phyloP scores from a whole-genome alignment of 2,113 vertebrate genomes.

The Rhinopomastus cyanomelas region DNA sequence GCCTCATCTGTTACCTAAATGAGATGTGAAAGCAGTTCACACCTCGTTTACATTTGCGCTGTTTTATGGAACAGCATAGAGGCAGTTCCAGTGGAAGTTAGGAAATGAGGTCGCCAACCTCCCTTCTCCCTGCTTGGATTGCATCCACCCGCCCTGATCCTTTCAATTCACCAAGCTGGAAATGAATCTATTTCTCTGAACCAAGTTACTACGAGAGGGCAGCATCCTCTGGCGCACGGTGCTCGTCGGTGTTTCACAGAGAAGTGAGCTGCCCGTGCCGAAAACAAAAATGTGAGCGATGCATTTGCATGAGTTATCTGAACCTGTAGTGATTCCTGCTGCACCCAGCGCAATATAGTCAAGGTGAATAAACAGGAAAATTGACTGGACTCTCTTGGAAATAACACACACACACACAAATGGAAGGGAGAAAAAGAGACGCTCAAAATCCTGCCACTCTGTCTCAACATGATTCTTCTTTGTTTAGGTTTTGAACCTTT shows the following conservation, averaged over 20 bases:
- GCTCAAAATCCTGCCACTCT: not conserved
- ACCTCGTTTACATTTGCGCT: conserved; percentile 75
- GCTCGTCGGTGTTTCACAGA: not conserved
- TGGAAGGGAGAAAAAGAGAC: not conserved
- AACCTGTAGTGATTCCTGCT: not conserved
- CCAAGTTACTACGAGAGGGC: not conserved
- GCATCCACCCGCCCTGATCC: not conserved
- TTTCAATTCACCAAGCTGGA: conserved; percentile 32
- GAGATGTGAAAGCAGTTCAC: conserved; percentile 80
- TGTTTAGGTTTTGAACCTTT: not conserved
- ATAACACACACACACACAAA: not conserved
- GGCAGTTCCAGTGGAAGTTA: conserved; percentile 58
- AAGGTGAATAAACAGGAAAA: conserved; percentile 29
- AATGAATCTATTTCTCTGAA: conserved; percentile 13
- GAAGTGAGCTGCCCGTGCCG: fast-evolving
- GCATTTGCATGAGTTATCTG: conserved; percentile 13
- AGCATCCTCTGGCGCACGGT: not conserved
- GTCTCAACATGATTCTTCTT: not conserved
- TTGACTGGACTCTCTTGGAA: not conserved
- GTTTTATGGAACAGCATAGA: conserved; percentile 67
- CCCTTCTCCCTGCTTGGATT: conserved; percentile 55
- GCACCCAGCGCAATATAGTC: not conserved
- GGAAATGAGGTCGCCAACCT: conserved; percentile 68
- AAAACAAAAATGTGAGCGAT: not conserved
- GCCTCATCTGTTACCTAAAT: conserved; percentile 80